phyloP scores from a whole-genome alignment of 1,140 invertebrate species.

The Leguminivora glycinivorella region DNA sequence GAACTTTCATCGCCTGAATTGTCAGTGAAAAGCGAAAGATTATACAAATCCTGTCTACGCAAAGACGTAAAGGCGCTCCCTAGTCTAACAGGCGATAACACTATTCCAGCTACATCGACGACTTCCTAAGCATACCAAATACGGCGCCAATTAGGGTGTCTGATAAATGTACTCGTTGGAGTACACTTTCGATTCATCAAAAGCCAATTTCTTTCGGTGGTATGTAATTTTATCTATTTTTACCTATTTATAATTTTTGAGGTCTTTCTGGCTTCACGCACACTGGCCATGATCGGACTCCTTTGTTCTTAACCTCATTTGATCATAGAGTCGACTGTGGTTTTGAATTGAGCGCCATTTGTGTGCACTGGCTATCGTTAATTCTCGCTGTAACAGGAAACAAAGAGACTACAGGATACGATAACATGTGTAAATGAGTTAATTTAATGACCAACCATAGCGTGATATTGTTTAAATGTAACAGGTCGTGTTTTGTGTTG shows the following conservation, averaged over 20 bases:
- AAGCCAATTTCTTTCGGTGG: conserved; percentile 19
- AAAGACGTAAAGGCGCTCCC: conserved; percentile 44
- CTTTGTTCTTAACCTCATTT: conserved; percentile 39
- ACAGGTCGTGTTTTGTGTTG: conserved; percentile 43
- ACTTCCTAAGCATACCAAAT: conserved; percentile 39
- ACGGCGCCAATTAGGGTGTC: conserved; percentile 35
- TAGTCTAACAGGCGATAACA: conserved; percentile 38
- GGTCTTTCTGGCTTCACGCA: conserved; percentile 18
- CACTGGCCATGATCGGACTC: not conserved
- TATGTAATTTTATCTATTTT: conserved; percentile 1
- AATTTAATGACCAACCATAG: conserved; percentile 50
- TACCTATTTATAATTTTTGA: too few species aligned
- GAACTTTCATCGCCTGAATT: conserved; percentile 44
- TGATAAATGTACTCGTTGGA: conserved; percentile 54
- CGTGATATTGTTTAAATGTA: conserved; percentile 41
- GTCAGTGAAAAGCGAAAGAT: conserved; percentile 13
- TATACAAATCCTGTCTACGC: conserved; percentile 11
- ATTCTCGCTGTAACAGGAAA: conserved; percentile 60
- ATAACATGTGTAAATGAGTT: conserved; percentile 62
- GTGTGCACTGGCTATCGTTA: conserved; percentile 42
- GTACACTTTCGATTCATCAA: conserved; percentile 40
- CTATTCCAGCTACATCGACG: conserved; percentile 43
- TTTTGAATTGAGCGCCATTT: conserved; percentile 37
- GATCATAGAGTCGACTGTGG: conserved; percentile 27
- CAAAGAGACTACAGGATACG: conserved; percentile 53